Evolutionary conservation across 2,113 vertebrate species (phyloP).

Genomic region (Nycticryphes semicollaris): DNA sequence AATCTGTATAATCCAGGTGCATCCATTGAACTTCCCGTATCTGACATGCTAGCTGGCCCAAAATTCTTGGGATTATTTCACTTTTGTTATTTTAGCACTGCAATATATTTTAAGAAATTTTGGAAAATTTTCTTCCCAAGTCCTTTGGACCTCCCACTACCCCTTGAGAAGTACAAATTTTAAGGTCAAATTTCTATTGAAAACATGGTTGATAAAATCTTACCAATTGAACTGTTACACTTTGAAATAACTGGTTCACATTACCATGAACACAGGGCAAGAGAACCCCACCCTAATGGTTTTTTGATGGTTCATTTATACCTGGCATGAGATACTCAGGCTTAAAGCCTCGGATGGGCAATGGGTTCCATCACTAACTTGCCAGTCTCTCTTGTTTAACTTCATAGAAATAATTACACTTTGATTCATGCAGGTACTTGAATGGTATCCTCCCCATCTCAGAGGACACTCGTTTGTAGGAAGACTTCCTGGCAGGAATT

Average conservation of each 20-base stretch:
- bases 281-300: not conserved
- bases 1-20: not conserved
- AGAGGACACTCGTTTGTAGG: not conserved
- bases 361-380: not conserved
- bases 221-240: not conserved
- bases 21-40: not conserved
- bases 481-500: not conserved
- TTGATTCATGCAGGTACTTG: not conserved
- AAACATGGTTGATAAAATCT: not conserved
- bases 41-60: not conserved
- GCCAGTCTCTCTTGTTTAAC: not conserved
- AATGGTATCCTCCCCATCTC: not conserved
- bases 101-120: not conserved
- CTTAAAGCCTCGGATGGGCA: not conserved
- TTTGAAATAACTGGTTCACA: not conserved
- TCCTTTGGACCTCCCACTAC: not conserved
- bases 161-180: not conserved
- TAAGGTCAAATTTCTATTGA: not conserved
- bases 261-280: not conserved
- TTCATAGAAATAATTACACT: not conserved
- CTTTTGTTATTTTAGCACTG: not conserved
- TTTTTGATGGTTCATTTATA: not conserved
- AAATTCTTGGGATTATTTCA: not conserved
- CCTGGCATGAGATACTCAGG: not conserved
- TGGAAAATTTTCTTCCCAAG: not conserved